phyloP scores from a whole-genome alignment of 2,113 vertebrate genomes.

The Dermatemys mawii region DNA sequence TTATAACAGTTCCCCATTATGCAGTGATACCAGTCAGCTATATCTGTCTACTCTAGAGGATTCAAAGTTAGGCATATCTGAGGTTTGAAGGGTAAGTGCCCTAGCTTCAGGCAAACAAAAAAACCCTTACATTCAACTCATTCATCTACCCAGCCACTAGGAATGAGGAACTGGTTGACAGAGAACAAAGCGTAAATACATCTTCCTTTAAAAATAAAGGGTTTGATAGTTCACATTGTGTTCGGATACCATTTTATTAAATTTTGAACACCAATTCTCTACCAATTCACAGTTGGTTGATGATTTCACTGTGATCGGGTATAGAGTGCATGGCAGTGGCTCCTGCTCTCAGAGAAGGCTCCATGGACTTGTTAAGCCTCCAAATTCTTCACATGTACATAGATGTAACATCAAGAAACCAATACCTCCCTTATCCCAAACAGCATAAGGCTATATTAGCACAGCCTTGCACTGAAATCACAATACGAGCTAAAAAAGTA shows the following conservation, averaged over 20 bases:
- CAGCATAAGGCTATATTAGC: background rate
- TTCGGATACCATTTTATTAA: constrained; percentile 60
- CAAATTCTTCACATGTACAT: background rate
- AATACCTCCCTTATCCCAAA: background rate
- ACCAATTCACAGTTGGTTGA: background rate
- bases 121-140: background rate
- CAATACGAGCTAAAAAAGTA: background rate
- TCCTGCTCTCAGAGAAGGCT: background rate
- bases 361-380: background rate
- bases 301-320: background rate
- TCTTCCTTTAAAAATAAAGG: background rate
- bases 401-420: background rate
- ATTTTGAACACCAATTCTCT: constrained; percentile 11
- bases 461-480: background rate
- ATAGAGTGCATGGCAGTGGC: background rate
- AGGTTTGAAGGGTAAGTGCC: background rate
- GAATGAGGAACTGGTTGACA: background rate
- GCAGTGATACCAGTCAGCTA: too few relatives aligned
- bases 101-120: background rate
- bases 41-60: background rate
- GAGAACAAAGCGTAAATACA: background rate
- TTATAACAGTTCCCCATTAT: background rate
- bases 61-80: background rate
- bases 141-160: background rate
- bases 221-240: background rate